Evolutionary conservation across 2,113 vertebrate genomes (phyloP).

Genomic region (Hippocampus barbouri): DNA sequence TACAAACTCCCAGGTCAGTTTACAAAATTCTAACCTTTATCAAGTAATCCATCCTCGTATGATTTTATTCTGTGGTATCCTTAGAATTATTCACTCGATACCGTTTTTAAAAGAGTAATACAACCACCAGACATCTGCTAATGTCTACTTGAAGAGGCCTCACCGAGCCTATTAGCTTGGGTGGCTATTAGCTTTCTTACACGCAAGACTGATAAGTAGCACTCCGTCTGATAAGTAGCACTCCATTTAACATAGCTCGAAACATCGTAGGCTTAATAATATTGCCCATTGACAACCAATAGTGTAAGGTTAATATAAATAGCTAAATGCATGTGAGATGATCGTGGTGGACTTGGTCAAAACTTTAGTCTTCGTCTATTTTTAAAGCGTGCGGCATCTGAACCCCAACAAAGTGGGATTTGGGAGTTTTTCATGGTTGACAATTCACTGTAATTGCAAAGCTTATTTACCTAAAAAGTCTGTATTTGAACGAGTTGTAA

Average conservation of each 20-base stretch:
- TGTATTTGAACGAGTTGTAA: background rate
- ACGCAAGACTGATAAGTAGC: background rate
- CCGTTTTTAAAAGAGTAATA: too few relatives aligned
- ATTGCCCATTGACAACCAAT: background rate
- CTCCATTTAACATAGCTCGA: background rate
- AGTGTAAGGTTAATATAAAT: too few relatives aligned
- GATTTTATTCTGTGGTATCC: background rate
- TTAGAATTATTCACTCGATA: background rate
- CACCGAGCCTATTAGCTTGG: constrained; percentile 35
- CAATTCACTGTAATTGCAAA: background rate
- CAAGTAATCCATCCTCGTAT: accelerated
- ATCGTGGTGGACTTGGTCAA: constrained; percentile 8
- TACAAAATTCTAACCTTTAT: background rate
- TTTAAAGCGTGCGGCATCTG: constrained; percentile 30
- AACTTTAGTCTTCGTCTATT: constrained; percentile 41
- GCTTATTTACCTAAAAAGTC: background rate
- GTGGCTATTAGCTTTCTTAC: constrained; percentile 19
- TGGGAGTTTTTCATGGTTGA: background rate
- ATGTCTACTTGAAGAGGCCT: constrained; percentile 20
- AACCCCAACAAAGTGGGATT: background rate
- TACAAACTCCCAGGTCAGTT: constrained; percentile 64
- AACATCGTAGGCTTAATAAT: background rate
- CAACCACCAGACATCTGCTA: background rate
- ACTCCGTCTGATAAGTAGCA: background rate
- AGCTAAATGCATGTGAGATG: background rate